Evolutionary conservation across 2,888 invertebrate species (phyloP).

Genomic region (Callimorpha dominula): DNA sequence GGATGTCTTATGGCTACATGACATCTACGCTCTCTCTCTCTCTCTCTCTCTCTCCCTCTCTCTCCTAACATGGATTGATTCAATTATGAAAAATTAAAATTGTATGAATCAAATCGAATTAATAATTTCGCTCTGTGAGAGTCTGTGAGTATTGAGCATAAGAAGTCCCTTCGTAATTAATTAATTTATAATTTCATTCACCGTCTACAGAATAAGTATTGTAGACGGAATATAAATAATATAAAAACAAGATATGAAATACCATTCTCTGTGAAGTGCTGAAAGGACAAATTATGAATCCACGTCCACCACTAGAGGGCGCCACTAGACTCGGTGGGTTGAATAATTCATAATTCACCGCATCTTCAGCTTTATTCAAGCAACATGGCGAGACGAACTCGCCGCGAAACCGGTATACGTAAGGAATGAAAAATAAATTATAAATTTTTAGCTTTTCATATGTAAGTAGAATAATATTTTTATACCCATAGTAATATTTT

Average conservation of each 20-base stretch:
- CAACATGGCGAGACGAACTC: conserved; percentile 11
- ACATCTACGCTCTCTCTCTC: too few species aligned
- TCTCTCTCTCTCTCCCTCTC: too few species aligned
- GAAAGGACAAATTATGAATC: conserved; percentile 50
- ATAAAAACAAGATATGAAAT: conserved; percentile 11
- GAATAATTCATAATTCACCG: conserved; percentile 64
- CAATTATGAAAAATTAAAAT: too few species aligned
- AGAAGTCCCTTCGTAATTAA: not conserved
- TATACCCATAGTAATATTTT: not conserved
- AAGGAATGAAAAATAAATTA: conserved; percentile 6
- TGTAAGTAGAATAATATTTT: conserved; percentile 6
- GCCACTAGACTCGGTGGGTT: conserved; percentile 35
- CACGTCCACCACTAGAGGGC: conserved; percentile 28
- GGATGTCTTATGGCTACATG: too few species aligned
- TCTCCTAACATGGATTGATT: too few species aligned
- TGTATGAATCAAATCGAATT: not conserved
- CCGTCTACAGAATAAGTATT: not conserved
- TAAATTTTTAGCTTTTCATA: conserved; percentile 8
- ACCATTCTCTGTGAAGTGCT: conserved; percentile 20
- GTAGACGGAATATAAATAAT: not conserved
- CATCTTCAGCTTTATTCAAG: conserved; percentile 47
- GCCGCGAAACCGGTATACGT: not conserved
- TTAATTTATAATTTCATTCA: not conserved
- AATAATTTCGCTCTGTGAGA: not conserved
- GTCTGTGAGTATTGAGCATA: not conserved